Evolutionary conservation across 2,797 vertebrate species (phyloP).

Genomic region (Carapus acus): DNA sequence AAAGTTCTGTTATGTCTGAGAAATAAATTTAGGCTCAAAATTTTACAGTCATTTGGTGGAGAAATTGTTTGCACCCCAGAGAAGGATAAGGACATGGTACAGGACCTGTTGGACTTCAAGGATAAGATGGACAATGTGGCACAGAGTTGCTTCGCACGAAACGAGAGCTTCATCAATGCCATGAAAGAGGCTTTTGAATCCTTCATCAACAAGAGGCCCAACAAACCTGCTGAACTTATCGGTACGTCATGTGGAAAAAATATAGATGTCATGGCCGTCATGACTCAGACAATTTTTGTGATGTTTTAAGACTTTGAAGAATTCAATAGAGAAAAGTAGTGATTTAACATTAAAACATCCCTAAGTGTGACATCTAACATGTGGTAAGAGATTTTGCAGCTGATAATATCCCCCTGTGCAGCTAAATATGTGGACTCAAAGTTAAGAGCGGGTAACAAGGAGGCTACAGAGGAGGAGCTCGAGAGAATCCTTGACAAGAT

Average conservation of each 20-base stretch:
- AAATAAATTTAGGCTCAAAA: conserved; percentile 9
- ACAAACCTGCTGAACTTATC: conserved; percentile 98
- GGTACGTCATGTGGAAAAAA: conserved; percentile 65
- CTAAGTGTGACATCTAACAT: background rate
- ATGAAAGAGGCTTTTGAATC: conserved; percentile 99
- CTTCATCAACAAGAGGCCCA: conserved; percentile 98
- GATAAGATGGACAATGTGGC: conserved; percentile 98
- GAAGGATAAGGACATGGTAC: conserved; percentile 99
- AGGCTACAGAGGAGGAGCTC: conserved; percentile 97
- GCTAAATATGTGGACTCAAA: conserved; percentile 99
- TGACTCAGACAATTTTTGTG: no score
- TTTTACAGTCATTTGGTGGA: conserved; percentile 86
- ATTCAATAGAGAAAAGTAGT: no score
- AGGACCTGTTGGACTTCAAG: conserved; percentile 96
- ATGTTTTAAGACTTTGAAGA: no score
- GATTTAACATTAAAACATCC: no score
- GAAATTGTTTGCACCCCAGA: conserved; percentile 98
- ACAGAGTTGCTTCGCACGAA: conserved; percentile 90
- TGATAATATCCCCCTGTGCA: conserved; percentile 51
- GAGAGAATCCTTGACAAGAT: conserved; percentile 99
- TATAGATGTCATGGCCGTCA: background rate
- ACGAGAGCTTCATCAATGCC: conserved; percentile 95
- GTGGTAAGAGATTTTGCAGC: conserved; percentile 16
- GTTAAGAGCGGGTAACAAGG: conserved; percentile 96
- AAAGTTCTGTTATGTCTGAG: conserved; percentile 7